Conservation (phyloP, 1,140 invertebrate genomes). For the Drosophila lacteicornis region DNA sequence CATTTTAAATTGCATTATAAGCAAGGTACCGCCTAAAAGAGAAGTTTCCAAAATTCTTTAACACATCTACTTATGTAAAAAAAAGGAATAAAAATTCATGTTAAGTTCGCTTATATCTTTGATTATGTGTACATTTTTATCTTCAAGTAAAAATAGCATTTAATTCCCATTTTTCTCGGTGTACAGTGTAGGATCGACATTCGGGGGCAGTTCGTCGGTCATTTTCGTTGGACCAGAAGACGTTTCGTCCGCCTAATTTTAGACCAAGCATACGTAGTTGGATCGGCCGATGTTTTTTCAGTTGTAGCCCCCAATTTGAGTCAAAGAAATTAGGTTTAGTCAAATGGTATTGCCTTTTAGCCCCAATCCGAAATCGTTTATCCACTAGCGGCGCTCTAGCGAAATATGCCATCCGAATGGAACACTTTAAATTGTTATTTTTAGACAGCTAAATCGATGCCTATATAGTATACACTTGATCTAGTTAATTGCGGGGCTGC, state of each 20-base stretch:
- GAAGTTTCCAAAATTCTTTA: no score
- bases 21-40: no score
- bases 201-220: conserved; percentile 44
- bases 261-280: conserved; percentile 79
- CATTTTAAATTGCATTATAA: no score
- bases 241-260: conserved; percentile 66
- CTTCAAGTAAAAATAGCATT: no score
- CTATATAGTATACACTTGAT: conserved; percentile 44
- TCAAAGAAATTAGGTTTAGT: conserved; percentile 59
- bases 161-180: background rate
- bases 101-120: no score
- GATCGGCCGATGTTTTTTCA: conserved; percentile 64
- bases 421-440: conserved; percentile 42
- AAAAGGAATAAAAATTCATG: no score
- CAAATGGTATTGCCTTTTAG: conserved; percentile 60
- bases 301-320: conserved; percentile 50
- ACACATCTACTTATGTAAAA: no score
- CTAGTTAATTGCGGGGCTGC: conserved; percentile 46
- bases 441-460: conserved; percentile 23
- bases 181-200: conserved; percentile 33
- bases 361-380: conserved; percentile 46
- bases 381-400: conserved; percentile 2
- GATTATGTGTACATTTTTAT: no score
- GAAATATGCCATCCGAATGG: conserved; percentile 55
- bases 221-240: conserved; percentile 69